A percentile compares a stretch with the other conserved stretches of the same genome.
These are phyloP conservation scores for Oceanodroma leucorhoa DNA, from an alignment of 2,797 vertebrate genomes.

Conservation along the genomic window DNA sequence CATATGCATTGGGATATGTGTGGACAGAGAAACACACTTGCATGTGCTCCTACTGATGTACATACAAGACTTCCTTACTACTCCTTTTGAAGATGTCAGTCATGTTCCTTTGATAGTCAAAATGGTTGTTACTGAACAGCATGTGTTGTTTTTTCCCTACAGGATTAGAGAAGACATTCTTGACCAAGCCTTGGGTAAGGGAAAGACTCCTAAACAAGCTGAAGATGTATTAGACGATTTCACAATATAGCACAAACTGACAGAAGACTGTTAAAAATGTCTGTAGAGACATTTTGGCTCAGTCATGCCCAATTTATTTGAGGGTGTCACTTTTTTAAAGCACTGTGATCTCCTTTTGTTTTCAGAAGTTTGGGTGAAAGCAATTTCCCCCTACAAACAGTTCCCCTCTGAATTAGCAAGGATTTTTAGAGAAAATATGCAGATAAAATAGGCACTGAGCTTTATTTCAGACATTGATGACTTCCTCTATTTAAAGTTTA, in stretches of 20 bases:
- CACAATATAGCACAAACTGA: not conserved
- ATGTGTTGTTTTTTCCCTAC: not conserved
- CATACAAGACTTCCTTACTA: not conserved
- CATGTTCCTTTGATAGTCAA: not conserved
- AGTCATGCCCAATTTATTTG: not conserved
- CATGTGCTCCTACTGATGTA: not conserved
- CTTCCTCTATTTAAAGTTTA: not conserved
- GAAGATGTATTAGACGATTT: not conserved
- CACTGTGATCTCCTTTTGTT: not conserved
- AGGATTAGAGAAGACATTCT: not conserved
- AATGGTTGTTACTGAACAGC: not conserved
- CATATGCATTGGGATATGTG: fast-evolving
- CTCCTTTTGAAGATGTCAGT: not conserved
- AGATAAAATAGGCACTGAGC: not conserved
- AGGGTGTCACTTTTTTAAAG: not conserved
- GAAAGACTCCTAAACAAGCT: not conserved
- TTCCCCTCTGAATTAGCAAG: not conserved
- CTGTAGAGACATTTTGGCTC: not conserved
- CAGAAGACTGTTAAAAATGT: not conserved
- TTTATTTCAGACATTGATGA: not conserved
- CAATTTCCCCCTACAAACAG: not conserved
- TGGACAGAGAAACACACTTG: not conserved
- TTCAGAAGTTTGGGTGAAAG: not conserved
- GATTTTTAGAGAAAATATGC: not conserved
- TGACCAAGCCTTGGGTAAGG: not conserved